Conservation (phyloP, 2,113 vertebrate species). For the Corapipo altera region DNA sequence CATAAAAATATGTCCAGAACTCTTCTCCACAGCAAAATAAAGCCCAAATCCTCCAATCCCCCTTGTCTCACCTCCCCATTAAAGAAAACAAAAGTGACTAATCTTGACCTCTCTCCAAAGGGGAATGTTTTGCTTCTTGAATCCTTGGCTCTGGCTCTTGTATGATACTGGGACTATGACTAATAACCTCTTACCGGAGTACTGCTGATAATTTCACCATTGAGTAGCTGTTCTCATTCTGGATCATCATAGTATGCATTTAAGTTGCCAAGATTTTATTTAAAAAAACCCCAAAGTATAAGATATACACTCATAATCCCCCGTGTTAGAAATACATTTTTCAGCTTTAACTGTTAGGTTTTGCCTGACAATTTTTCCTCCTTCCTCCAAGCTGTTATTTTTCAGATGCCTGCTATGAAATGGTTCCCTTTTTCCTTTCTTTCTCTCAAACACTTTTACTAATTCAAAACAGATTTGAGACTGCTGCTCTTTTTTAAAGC, state of each 20-base stretch:
- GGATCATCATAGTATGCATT: slow-evolving; percentile 31
- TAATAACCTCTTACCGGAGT: slow-evolving; percentile 56
- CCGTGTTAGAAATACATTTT: slow-evolving; percentile 44
- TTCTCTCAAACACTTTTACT: slow-evolving; percentile 52
- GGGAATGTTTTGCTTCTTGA: slow-evolving; percentile 66
- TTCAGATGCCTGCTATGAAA: slow-evolving; percentile 58
- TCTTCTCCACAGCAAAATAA: not conserved
- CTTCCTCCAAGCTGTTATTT: slow-evolving; percentile 47
- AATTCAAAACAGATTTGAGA: slow-evolving; percentile 65
- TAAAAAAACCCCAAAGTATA: slow-evolving; percentile 3
- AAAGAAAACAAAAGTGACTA: slow-evolving; percentile 60
- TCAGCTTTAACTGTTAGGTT: slow-evolving; percentile 49
- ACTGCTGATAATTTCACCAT: slow-evolving; percentile 70
- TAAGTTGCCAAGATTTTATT: slow-evolving; percentile 60
- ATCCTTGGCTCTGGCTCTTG: slow-evolving; percentile 53
- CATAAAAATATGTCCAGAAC: slow-evolving; percentile 22
- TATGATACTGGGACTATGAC: slow-evolving; percentile 65
- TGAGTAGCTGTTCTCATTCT: slow-evolving; percentile 65
- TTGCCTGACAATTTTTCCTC: slow-evolving; percentile 28
- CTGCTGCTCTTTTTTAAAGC: slow-evolving; percentile 56
- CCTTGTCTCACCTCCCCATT: not conserved
- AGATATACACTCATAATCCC: slow-evolving; percentile 49
- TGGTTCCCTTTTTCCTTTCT: slow-evolving; percentile 44
- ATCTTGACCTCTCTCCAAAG: slow-evolving; percentile 61
- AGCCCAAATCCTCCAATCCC: not conserved